phyloP scores from a whole-genome alignment of 2,888 invertebrate genomes.

The Amphiduros pacificus region DNA sequence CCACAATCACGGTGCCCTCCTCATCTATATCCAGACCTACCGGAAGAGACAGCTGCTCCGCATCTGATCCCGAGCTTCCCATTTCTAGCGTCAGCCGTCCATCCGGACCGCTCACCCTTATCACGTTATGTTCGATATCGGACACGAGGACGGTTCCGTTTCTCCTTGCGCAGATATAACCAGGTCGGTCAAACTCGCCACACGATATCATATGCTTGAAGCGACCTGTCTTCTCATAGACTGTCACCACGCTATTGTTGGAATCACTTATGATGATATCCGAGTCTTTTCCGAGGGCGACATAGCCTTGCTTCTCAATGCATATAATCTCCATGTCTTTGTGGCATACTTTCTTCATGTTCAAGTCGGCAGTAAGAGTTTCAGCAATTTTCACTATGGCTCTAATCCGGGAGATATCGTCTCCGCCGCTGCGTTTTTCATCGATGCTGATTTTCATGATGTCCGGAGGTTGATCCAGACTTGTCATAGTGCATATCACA shows the following conservation, averaged over 20 bases:
- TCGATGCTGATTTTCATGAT: no score
- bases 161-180: not conserved
- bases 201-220: not conserved
- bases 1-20: not conserved
- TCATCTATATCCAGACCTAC: not conserved
- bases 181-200: not conserved
- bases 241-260: not conserved
- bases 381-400: no score
- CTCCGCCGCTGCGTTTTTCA: no score
- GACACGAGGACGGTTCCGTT: not conserved
- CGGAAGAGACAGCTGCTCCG: not conserved
- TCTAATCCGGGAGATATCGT: no score
- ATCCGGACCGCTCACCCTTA: not conserved
- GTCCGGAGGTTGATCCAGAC: no score
- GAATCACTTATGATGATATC: not conserved
- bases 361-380: no score
- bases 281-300: not conserved
- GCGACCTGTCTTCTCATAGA: not conserved
- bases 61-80: not conserved
- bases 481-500: no score
- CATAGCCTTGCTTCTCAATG: not conserved
- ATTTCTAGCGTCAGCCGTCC: not conserved
- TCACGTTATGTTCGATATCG: not conserved
- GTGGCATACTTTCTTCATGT: no score
- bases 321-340: not conserved